Base-by-base conservation (phyloP, 2,113 vertebrate species). In the Polyodon spathula region DNA sequence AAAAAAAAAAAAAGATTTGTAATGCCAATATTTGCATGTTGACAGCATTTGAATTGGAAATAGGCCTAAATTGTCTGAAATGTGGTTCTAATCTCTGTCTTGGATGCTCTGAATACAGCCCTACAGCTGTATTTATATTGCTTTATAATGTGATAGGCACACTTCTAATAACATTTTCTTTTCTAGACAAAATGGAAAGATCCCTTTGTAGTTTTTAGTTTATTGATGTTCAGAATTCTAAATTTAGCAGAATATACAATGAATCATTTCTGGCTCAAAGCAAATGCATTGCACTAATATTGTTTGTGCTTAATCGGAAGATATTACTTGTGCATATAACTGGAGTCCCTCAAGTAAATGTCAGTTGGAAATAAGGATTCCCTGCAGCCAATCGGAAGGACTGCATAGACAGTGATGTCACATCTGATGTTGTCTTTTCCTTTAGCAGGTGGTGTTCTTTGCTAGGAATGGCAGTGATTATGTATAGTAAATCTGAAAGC, bases 361-460 rank as follows among this genome's bases (percentile, higher is more conserved):
- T 41, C 63, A 58, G n/a, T 14, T 0, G 39, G 70, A 65, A 60
- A 54, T 42, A 66, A 53, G 40, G 17, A 27, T 51, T 65, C 41
- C 60, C 56, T 12, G 4, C 37, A 61, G 67, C 63, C 69, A 68
- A 58, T 74, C n/a, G 37, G 53, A 64, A 42, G 14, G 2, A 37
- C 37, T n/a, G n/a, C 43, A 14, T 6, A 11, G 12, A 16, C 44
- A 37, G 43, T 63, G 53, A 65, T 63, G 63, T 62, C 53, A 41
- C 42, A 15, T 44, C 38, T 66, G 70, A 61, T 50, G 46, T 57
- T 63, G 61, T 66, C 60, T 46, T 16, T 12, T 60, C 55, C 16
- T 44, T 48, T 66, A 10, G 62, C 76, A 82, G 75, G 71, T 75
- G 71, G 66, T 69, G 63, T 3, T 4, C 6, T 53, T 55, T 66